Percentiles rank a stretch among this genome's conserved stretches.
These are phyloP conservation scores for Rhyzopertha dominica DNA, from an alignment of 1,140 invertebrate genomes.

Conservation along the genomic window DNA sequence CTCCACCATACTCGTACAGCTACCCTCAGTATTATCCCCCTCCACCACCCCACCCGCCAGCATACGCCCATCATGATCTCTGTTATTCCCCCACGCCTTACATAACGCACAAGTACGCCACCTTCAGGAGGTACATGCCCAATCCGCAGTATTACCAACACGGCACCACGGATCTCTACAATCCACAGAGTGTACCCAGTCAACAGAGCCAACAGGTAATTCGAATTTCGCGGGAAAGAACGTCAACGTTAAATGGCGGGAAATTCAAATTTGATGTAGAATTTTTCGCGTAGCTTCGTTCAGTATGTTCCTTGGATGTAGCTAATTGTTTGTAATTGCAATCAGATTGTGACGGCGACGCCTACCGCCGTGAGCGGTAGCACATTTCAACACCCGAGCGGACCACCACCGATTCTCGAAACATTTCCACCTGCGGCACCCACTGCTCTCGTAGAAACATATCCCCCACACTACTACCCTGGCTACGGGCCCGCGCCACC, in stretches of 20 bases:
- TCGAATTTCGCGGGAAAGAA: too few relatives aligned
- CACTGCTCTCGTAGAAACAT: slow-evolving; percentile 46
- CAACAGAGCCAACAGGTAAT: slow-evolving; percentile 38
- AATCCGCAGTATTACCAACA: slow-evolving; percentile 38
- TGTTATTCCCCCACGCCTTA: slow-evolving; percentile 39
- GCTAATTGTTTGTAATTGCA: too few relatives aligned
- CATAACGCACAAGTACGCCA: slow-evolving; percentile 21
- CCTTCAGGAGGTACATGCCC: slow-evolving; percentile 31
- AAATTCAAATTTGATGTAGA: too few relatives aligned
- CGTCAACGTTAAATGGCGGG: too few relatives aligned
- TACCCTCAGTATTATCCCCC: slow-evolving; percentile 53
- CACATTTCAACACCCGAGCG: slow-evolving; percentile 28
- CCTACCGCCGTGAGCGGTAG: slow-evolving; percentile 41
- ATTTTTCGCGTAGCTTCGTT: too few relatives aligned
- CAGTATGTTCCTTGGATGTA: too few relatives aligned
- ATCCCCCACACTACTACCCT: slow-evolving; percentile 59
- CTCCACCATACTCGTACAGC: slow-evolving; percentile 32
- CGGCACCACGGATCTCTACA: slow-evolving; percentile 30
- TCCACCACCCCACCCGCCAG: slow-evolving; percentile 38
- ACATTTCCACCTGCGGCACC: slow-evolving; percentile 52
- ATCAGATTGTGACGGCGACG: slow-evolving; percentile 39
- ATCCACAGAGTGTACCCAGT: background rate
- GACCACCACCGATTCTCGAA: slow-evolving; percentile 42
- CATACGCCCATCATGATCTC: slow-evolving; percentile 41
- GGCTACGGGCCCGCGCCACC: slow-evolving; percentile 58